Evolutionary conservation across 1,140 invertebrate genomes (phyloP), one percentile per base, ranked within the genome.

Genomic region (Spodoptera litura): DNA sequence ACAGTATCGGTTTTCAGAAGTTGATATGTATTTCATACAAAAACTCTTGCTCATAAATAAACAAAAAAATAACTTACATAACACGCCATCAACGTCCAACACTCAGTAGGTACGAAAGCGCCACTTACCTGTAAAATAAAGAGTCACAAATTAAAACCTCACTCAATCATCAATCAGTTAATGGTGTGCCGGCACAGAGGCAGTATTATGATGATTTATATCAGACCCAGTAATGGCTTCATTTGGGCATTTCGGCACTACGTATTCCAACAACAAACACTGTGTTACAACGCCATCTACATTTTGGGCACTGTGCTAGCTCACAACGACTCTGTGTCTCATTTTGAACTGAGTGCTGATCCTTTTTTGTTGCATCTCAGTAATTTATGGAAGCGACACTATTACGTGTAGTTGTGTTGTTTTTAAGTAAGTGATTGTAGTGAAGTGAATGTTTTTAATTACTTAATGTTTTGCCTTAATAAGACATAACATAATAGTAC

Each of bases 181-280:
- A 85, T 84, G 81, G 85, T 74, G 78, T 80, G 71, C 78, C 80
- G 81, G 82, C 73, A 82, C 80, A 82, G 68, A 58, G 73, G 81
- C 83, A 84, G 83, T 82, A 84, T 87, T 86, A 84, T 78, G 74
- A 82, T 88, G 83, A 89, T 88, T 73, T 78, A 76, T 77, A 68
- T 64, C 79, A 78, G 55, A 53, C 62, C 58, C 52, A 71, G 70
- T 77, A 80, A 84, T 84, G 74, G 75, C 25, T 82, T 78, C 78
- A 84, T 82, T 82, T 78, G 70, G 55, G 49, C 27, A 38, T 73
- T 73, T 59, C 71, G 55, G 11, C 13, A 4, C 66, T 15, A 49
- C 38, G 66, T 70, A 70, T 70, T 78, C 66, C 76, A 71, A 59
- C 76, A 61, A 71, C 25, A 12, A 73, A 78, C 64, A 71, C 53